A percentile compares a stretch with the other conserved stretches of the same genome.
These are phyloP conservation scores for Melanotaenia nigrans DNA, from an alignment of 2,797 vertebrate species.

Conservation along the genomic window DNA sequence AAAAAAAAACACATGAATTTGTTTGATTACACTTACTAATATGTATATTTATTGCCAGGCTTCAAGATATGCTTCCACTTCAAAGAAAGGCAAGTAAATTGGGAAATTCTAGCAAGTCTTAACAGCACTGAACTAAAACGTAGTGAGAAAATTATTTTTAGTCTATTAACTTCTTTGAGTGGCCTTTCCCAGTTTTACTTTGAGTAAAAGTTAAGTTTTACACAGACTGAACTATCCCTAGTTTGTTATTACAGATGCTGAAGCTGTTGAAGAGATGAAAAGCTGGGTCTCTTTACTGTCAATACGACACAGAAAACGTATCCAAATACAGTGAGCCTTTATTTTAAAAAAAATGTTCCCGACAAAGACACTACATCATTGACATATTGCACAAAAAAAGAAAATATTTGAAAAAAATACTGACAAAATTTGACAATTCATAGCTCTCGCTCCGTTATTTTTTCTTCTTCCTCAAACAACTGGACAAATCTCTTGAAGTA, in stretches of 20 bases:
- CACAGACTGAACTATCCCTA: background rate
- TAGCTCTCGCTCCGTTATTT: constrained; percentile 13
- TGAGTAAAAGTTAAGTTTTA: constrained; percentile 8
- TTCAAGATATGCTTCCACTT: background rate
- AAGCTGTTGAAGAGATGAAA: background rate
- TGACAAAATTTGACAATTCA: constrained; percentile 43
- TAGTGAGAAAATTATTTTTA: background rate
- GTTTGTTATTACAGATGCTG: background rate
- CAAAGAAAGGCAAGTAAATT: background rate
- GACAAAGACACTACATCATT: constrained; percentile 37
- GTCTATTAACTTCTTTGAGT: background rate
- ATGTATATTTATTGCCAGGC: background rate
- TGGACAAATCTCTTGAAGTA: constrained; percentile 41
- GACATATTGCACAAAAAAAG: constrained; percentile 61
- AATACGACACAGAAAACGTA: constrained; percentile 21
- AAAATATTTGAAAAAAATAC: constrained; percentile 55
- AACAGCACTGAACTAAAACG: background rate
- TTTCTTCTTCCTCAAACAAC: background rate
- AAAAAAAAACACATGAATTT: background rate
- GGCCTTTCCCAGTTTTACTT: background rate
- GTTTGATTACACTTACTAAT: background rate
- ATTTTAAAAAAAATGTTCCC: constrained; percentile 33
- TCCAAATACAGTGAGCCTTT: constrained; percentile 26
- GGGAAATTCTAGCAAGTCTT: background rate
- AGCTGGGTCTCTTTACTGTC: background rate